Evolutionary conservation across 2,797 vertebrate species (phyloP).

Genomic region (Hydrolagus colliei): DNA sequence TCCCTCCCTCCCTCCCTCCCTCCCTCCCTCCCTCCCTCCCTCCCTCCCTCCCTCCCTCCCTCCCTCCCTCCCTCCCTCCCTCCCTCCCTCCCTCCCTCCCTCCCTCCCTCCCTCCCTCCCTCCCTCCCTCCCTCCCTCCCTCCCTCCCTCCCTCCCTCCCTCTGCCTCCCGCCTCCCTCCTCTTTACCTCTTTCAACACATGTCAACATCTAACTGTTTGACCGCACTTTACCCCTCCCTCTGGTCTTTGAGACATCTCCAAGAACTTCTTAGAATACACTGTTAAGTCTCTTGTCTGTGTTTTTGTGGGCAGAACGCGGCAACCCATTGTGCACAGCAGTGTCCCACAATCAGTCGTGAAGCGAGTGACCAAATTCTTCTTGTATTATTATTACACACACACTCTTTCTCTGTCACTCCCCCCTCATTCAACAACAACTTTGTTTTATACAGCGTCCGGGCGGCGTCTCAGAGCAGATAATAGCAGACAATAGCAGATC

Average conservation of each 20-base stretch:
- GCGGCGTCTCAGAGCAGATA: no score
- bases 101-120: neutral
- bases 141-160: neutral
- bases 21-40: neutral
- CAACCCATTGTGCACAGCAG: no score
- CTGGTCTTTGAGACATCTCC: neutral
- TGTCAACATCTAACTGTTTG: constrained; percentile 34
- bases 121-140: neutral
- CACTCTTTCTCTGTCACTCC: neutral
- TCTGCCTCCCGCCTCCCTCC: no score
- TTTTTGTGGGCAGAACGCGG: no score
- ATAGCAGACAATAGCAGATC: no score
- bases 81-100: neutral
- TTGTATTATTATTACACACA: neutral
- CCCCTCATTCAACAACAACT: no score
- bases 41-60: neutral
- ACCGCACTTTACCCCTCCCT: neutral
- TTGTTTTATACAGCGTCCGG: no score
- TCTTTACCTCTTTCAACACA: constrained; percentile 6
- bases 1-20: no score
- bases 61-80: neutral
- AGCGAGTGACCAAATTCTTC: no score
- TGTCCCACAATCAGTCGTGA: no score
- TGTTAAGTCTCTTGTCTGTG: no score
- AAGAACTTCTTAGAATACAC: no score